Conservation (phyloP, 2,797 vertebrate species). For the Hyperoplus immaculatus region DNA sequence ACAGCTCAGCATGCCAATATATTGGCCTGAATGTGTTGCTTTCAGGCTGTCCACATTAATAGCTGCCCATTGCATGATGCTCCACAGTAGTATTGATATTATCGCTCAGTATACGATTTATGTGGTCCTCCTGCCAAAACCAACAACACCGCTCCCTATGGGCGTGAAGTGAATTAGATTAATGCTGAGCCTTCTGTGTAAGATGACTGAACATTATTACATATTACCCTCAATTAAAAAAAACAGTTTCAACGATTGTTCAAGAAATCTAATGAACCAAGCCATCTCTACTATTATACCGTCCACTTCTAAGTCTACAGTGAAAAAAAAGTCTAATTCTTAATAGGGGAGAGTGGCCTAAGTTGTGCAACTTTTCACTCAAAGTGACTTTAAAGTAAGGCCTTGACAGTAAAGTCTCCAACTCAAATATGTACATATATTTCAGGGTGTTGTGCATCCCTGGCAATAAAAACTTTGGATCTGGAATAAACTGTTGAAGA, state of each 20-base stretch:
- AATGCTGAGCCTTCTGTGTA: slow-evolving; percentile 46
- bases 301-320: not conserved
- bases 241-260: slow-evolving; percentile 1
- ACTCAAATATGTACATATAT: too few relatives aligned
- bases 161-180: slow-evolving; percentile 45
- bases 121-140: slow-evolving; percentile 53
- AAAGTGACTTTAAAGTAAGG: too few relatives aligned
- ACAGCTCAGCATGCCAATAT: slow-evolving; percentile 35
- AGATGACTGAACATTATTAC: slow-evolving; percentile 24
- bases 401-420: too few relatives aligned
- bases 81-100: slow-evolving; percentile 49
- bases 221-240: slow-evolving; percentile 17
- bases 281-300: not conserved
- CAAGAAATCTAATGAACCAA: slow-evolving; percentile 7
- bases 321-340: not conserved
- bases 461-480: too few relatives aligned
- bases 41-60: slow-evolving; percentile 61
- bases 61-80: slow-evolving; percentile 59
- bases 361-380: too few relatives aligned
- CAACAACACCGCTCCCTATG: slow-evolving; percentile 37
- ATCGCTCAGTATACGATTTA: slow-evolving; percentile 48
- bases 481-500: too few relatives aligned
- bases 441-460: too few relatives aligned
- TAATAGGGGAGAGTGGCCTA: too few relatives aligned
- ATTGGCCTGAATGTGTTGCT: slow-evolving; percentile 46